Evolutionary conservation across 2,888 invertebrate genomes (phyloP).

Genomic region (Shargacucullia verbasci): DNA sequence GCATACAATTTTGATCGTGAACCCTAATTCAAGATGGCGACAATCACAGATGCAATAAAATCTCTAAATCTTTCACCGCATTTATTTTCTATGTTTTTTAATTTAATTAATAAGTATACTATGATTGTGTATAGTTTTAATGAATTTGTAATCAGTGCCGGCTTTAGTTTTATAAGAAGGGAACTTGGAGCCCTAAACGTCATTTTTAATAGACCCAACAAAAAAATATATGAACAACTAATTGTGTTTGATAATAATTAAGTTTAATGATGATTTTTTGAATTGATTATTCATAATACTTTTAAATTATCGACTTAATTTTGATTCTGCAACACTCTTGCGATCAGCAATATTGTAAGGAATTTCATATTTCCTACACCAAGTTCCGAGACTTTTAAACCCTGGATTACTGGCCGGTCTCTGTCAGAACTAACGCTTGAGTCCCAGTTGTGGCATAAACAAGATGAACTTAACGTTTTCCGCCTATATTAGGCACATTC

Average conservation of each 20-base stretch:
- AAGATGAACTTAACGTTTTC: not conserved
- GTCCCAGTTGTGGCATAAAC: too few species aligned
- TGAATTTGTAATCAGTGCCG: slow-evolving; percentile 45
- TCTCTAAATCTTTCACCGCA: slow-evolving; percentile 52
- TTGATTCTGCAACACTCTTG: too few species aligned
- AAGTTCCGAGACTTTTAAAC: too few species aligned
- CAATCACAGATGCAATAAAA: slow-evolving; percentile 58
- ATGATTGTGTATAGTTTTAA: slow-evolving; percentile 49
- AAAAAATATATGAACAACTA: too few species aligned
- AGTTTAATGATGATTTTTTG: not conserved
- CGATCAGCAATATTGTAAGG: too few species aligned
- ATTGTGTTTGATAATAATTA: too few species aligned
- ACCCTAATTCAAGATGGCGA: slow-evolving; percentile 39
- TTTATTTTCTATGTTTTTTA: slow-evolving; percentile 56
- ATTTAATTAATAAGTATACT: slow-evolving; percentile 44
- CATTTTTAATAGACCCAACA: not conserved
- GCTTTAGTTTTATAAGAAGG: slow-evolving; percentile 33
- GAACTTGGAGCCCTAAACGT: not conserved
- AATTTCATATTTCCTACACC: too few species aligned
- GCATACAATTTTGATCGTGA: slow-evolving; percentile 40
- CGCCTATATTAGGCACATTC: not conserved
- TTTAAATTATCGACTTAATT: not conserved
- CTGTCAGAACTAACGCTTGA: too few species aligned
- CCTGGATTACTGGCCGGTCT: too few species aligned
- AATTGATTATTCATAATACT: slow-evolving; percentile 1